These are phyloP conservation scores for Lepidothrix coronata DNA, from an alignment of 2,113 vertebrate genomes.

Conservation along the genomic window DNA sequence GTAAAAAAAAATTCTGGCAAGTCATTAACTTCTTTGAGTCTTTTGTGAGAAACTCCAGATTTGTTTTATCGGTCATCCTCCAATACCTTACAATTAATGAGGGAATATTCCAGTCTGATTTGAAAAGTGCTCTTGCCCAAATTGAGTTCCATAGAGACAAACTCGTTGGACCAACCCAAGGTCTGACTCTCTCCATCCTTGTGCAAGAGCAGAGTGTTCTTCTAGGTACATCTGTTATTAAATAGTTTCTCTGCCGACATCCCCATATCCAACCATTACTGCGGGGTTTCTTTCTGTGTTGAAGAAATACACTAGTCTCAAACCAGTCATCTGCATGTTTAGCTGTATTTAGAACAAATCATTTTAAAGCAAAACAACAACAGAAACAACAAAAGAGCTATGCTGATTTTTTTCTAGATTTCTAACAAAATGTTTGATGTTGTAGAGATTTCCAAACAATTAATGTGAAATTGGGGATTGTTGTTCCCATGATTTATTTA, in stretches of 20 bases:
- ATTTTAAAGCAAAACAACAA: slow-evolving; percentile 77
- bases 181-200: background rate
- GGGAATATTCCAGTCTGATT: background rate
- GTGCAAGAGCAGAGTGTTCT: background rate
- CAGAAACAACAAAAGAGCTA: slow-evolving; percentile 71
- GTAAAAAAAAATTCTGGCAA: background rate
- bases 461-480: slow-evolving; percentile 76
- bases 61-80: background rate
- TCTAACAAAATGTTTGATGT: slow-evolving; percentile 80
- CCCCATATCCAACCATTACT: slow-evolving; percentile 15
- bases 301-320: slow-evolving; percentile 69
- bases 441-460: slow-evolving; percentile 77
- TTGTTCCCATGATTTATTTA: slow-evolving; percentile 78
- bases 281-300: slow-evolving; percentile 16
- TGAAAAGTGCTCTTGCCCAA: slow-evolving; percentile 24
- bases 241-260: background rate
- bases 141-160: background rate
- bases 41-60: background rate
- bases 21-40: background rate
- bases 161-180: background rate
- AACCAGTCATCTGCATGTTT: slow-evolving; percentile 81
- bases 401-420: slow-evolving; percentile 68
- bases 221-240: slow-evolving; percentile 7
- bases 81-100: background rate
- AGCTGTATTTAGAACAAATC: slow-evolving; percentile 80